phyloP scores from a whole-genome alignment of 35 echinoderm and acorn worm genomes.

The Amphiura filiformis region DNA sequence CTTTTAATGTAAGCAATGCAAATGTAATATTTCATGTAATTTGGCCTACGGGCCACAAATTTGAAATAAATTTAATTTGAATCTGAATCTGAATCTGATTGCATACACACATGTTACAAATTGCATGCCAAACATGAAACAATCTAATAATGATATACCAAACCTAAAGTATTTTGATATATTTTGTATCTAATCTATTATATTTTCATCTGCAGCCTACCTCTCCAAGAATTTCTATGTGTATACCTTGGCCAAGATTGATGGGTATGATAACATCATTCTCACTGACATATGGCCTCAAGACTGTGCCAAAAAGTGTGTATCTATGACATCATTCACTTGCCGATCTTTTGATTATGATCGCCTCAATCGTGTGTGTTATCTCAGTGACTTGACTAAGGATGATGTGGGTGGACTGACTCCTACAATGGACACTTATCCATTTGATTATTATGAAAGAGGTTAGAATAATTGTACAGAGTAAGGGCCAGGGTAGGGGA shows the following conservation, averaged over 20 bases:
- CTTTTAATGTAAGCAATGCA: too few relatives aligned
- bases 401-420: constrained; percentile 22
- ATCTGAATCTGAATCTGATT: too few relatives aligned
- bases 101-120: too few relatives aligned
- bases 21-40: too few relatives aligned
- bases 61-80: too few relatives aligned
- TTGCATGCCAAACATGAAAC: too few relatives aligned
- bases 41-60: too few relatives aligned
- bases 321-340: constrained; percentile 38
- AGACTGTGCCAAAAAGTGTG: constrained; percentile 70
- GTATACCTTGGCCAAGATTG: constrained; percentile 44
- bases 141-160: too few relatives aligned
- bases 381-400: constrained; percentile 45
- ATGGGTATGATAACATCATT: constrained; percentile 43
- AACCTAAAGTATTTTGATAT: too few relatives aligned
- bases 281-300: constrained; percentile 48
- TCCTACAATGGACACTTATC: constrained; percentile 24
- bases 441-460: constrained; percentile 75
- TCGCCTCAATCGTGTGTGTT: constrained; percentile 46
- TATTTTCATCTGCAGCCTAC: constrained; percentile 71
- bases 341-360: constrained; percentile 85
- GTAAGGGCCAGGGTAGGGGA: too few relatives aligned
- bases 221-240: constrained; percentile 73
- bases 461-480: constrained; percentile 34
- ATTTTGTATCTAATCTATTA: too few relatives aligned